Evolutionary conservation across 2,113 vertebrate species (phyloP).

Genomic region (Rhodinocichla rosea): DNA sequence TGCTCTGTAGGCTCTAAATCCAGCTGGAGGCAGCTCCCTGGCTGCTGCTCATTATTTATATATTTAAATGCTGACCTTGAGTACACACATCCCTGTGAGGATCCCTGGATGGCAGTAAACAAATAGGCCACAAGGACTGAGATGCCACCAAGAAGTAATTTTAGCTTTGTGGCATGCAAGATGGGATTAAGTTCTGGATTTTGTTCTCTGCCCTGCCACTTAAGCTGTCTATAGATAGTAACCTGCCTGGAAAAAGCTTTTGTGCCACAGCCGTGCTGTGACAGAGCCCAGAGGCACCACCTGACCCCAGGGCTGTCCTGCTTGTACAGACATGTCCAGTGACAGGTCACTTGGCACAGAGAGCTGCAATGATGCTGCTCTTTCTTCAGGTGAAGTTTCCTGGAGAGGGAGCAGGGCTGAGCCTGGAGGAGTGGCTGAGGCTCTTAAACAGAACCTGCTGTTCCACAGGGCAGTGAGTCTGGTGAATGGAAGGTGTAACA

Average conservation of each 20-base stretch:
- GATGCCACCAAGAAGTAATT: not conserved
- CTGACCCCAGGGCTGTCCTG: not conserved
- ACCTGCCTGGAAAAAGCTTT: not conserved
- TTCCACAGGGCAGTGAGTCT: not conserved
- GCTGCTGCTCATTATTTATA: not conserved
- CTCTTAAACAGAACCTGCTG: not conserved
- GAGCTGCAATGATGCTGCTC: not conserved
- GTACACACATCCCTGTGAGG: not conserved
- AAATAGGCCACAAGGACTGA: not conserved
- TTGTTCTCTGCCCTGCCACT: not conserved
- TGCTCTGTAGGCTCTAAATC: not conserved
- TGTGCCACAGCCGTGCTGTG: not conserved
- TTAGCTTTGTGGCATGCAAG: not conserved
- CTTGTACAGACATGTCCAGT: not conserved
- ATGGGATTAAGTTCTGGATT: conserved; percentile 30
- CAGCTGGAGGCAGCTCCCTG: not conserved
- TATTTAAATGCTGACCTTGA: not conserved
- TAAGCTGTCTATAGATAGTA: conserved; percentile 28
- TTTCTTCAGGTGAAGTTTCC: not conserved
- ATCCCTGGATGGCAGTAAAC: not conserved
- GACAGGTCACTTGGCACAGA: not conserved
- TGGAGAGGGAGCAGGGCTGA: not conserved
- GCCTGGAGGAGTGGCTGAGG: fast-evolving
- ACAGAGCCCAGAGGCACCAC: not conserved
- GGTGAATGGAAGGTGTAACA: not conserved